Evolutionary conservation across 2,797 vertebrate genomes (phyloP).

Genomic region (Enteromius trimaculatus): DNA sequence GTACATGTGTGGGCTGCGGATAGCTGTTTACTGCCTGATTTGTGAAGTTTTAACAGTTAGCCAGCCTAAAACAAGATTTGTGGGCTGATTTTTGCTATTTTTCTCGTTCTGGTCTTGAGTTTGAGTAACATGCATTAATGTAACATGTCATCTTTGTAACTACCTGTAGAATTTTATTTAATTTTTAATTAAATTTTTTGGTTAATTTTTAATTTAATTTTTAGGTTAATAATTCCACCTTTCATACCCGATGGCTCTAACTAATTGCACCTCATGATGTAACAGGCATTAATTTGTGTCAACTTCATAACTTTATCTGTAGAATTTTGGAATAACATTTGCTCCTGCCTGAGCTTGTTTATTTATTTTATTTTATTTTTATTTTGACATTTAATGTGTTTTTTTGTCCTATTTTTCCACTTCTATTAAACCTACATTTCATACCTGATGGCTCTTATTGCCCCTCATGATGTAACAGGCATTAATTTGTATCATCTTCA

Average conservation of each 20-base stretch:
- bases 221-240: too few species aligned
- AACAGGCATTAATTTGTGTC: not conserved
- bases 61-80: conserved; percentile 65
- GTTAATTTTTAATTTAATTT: too few species aligned
- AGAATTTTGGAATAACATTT: not conserved
- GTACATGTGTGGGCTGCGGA: conserved; percentile 52
- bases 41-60: conserved; percentile 65
- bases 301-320: not conserved
- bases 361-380: not conserved
- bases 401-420: too few species aligned
- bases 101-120: conserved; percentile 55
- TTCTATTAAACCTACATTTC: not conserved
- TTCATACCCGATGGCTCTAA: too few species aligned
- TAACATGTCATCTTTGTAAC: too few species aligned
- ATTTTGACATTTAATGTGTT: not conserved
- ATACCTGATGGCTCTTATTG: not conserved
- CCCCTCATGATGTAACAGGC: conserved; percentile 7
- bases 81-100: conserved; percentile 44
- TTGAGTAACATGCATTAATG: not conserved
- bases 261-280: conserved; percentile 1
- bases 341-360: not conserved
- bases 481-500: not conserved
- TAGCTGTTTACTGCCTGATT: conserved; percentile 56
- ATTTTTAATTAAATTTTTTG: too few species aligned
- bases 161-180: too few species aligned